Evolutionary conservation across 1,140 invertebrate genomes (phyloP).

Genomic region (Doryteuthis pealeii): DNA sequence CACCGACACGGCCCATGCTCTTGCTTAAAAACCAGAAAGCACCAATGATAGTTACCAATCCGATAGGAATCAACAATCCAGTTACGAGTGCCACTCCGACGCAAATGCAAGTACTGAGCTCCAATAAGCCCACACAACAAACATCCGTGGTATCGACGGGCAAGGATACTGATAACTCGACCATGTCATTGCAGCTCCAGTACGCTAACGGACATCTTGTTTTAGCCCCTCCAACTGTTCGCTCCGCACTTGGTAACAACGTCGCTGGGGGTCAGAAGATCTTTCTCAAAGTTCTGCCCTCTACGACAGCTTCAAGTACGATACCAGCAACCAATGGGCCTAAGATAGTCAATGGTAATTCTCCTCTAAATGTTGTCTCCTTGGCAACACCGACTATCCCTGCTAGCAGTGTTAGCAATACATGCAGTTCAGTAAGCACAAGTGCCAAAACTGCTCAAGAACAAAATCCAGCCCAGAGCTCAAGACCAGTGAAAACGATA

Average conservation of each 20-base stretch:
- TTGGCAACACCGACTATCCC: background rate
- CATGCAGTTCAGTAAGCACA: background rate
- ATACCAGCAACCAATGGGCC: background rate
- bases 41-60: background rate
- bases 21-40: background rate
- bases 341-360: background rate
- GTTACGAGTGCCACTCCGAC: background rate
- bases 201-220: background rate
- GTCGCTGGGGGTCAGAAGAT: background rate
- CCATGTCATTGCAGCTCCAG: background rate
- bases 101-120: background rate
- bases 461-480: no score
- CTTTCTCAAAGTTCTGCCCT: background rate
- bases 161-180: background rate
- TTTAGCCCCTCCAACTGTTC: background rate
- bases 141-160: background rate
- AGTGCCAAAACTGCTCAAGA: background rate
- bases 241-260: background rate
- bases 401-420: background rate
- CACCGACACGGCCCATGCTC: background rate
- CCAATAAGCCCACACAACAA: background rate
- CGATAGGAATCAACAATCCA: background rate
- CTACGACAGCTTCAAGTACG: background rate
- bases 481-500: background rate
- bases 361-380: background rate